A percentile compares a stretch with the other conserved stretches of the same genome.
phyloP scores from a whole-genome alignment of 2,888 invertebrate genomes.

The Seira ritae region DNA sequence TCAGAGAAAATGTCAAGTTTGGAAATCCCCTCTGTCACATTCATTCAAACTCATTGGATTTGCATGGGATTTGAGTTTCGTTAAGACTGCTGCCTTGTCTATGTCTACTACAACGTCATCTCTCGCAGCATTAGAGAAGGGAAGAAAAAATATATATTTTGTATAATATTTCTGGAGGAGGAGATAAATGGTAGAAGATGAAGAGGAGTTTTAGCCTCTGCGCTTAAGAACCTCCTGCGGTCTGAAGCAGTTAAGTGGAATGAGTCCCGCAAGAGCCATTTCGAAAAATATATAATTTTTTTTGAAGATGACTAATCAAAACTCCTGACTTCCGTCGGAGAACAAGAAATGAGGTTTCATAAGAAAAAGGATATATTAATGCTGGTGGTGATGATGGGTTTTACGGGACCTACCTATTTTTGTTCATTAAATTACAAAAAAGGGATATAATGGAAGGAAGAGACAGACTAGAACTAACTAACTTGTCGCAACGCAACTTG shows the following conservation, averaged over 20 bases:
- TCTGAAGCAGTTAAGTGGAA: slow-evolving; percentile 55
- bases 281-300: slow-evolving; percentile 62
- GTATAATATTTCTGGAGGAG: neutral
- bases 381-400: no score
- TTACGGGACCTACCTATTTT: neutral
- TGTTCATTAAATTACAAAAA: neutral
- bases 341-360: neutral
- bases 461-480: no score
- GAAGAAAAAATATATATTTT: no score
- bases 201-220: slow-evolving; percentile 1
- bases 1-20: neutral
- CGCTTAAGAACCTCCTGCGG: slow-evolving; percentile 21
- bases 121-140: neutral
- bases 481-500: no score
- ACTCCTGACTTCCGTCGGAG: neutral
- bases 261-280: slow-evolving; percentile 70
- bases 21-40: neutral
- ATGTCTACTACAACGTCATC: no score
- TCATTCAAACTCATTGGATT: slow-evolving; percentile 4
- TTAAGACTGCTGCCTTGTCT: no score
- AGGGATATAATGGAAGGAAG: no score
- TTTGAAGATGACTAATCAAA: slow-evolving; percentile 71
- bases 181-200: neutral
- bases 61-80: neutral
- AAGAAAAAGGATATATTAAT: no score